Base-by-base conservation (phyloP, 2,113 vertebrate genomes). In the Mixornis gularis region DNA sequence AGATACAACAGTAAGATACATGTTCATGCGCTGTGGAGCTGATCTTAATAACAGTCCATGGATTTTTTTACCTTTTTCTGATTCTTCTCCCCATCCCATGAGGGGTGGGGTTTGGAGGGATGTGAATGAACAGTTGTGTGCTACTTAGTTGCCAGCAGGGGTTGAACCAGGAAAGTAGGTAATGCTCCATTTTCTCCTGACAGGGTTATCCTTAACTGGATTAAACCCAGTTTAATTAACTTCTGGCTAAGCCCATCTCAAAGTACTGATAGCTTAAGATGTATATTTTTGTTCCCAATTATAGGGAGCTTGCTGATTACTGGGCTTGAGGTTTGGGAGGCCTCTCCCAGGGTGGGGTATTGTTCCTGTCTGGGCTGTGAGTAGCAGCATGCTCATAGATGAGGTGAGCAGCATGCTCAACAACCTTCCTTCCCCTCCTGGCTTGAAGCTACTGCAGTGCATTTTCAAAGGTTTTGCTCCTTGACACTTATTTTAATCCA, bases 1-100 rank as follows among this genome's bases (percentile, higher is more conserved):
- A 98, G 99, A 98, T 98, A 98, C 97, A 99, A 99, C 97, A 98
- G 98, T 99, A 98, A 64, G 98, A 97, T 53, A 46, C 2, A 3
- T 19, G 9, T 62, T 78, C 26, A 3, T 70, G 17, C 64, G 13
- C 56, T 79, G 44, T 51, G 25, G 36, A 78, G 44, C 68, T 91
- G 68, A 77, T 85, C 29, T 52, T 64, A 38, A 40, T 55, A n/a
- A 71, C 12, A 64, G 20, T 8, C 30, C 5, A 9, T 27, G 25
- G 1, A n/a, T n/a, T n/a, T 21, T 55, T 53, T 69, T 76, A 80
- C 6, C 17, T 62, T 69, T 69, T 69, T 30, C 40, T 0, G 0
- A 22, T 82, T 89, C 69, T 53, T 44, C 30, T 76, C 34, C 20
- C 30, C 29, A 25, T 46, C n/a, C 46, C 7, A 2, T 74, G 20